Base-by-base conservation (phyloP, 2,113 vertebrate genomes). In the Cyprinus carpio region DNA sequence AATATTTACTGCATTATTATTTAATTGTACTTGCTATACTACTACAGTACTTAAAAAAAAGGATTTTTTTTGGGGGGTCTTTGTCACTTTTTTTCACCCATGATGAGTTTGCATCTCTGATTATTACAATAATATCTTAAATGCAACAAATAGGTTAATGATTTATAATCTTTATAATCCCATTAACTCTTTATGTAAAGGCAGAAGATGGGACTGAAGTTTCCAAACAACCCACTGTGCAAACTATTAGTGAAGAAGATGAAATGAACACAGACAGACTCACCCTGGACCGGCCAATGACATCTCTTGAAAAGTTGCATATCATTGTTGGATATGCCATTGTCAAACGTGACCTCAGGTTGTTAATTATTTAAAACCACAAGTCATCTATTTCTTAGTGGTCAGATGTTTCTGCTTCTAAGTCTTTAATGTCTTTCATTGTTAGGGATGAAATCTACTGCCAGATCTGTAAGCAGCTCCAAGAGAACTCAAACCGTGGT, bases 381-480 rank as follows among this genome's bases (percentile, higher is more conserved):
- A n/a, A 16, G 16, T 18, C 15, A 75, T 29, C 27, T 54, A 29
- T 67, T 43, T 37, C 20, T 29, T 49, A 31, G 43, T 31, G 10
- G n/a, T 49, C 62, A 54, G 9, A 51, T 46, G 18, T 69, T 69
- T 69, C n/a, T 72, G 12, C 25, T 29, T 46, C 34, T 51, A 25
- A 58, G 4, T 27, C 37, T 4, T 6, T 51, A n/a, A 0, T 10
- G 18, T 75, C 0, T 84, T 0, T 71, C 60, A 85, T 85, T 12
- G 11, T 64, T 88, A 99, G 98, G 89, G 98, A 99, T 87, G 98
- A 99, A 91, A 97, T 99, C 89, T 99, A 98, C 89, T 98, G 98
- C 92, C 98, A 99, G 94, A 99, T 99, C 94, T 99, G 98, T 91
- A 99, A 99, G 90, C 98, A 99, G 89, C 95, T 99, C 71, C 95